A percentile compares a stretch with the other conserved stretches of the same genome.
Evolutionary conservation across 2,888 invertebrate genomes (phyloP).

Genomic region (Pardosa pseudoannulata): DNA sequence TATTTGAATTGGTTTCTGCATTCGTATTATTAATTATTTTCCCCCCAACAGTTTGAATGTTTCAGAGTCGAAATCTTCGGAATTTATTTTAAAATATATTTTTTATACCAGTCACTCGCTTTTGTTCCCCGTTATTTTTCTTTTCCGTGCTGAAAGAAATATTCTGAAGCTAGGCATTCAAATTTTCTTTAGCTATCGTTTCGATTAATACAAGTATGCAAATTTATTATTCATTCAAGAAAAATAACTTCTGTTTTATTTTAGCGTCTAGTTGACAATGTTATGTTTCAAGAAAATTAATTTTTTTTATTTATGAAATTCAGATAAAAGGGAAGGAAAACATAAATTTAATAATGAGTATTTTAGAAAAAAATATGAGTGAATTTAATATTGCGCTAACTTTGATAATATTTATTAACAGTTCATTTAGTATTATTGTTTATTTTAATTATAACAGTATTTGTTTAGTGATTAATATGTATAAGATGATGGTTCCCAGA

Average conservation of each 20-base stretch:
- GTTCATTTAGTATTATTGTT: no score
- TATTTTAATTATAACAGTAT: no score
- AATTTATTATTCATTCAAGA: slow-evolving; percentile 48
- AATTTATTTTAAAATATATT: slow-evolving; percentile 51
- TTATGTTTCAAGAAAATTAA: slow-evolving; percentile 39
- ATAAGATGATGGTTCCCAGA: no score
- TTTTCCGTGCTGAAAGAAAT: slow-evolving; percentile 23
- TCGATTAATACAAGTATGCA: slow-evolving; percentile 61
- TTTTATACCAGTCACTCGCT: slow-evolving; percentile 34
- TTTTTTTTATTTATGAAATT: no score
- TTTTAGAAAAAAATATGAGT: no score
- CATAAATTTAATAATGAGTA: no score
- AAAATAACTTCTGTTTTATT: slow-evolving; percentile 24
- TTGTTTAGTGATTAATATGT: no score
- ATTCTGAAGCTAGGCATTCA: slow-evolving; percentile 2
- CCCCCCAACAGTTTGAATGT: neutral
- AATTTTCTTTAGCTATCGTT: slow-evolving; percentile 18
- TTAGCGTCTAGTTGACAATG: slow-evolving; percentile 33
- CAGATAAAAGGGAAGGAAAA: no score
- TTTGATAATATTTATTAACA: no score
- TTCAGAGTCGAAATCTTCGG: slow-evolving; percentile 23
- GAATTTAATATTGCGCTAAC: no score
- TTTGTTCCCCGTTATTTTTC: slow-evolving; percentile 29
- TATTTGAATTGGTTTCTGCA: slow-evolving; percentile 23
- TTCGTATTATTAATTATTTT: slow-evolving; percentile 49